phyloP scores from a whole-genome alignment of 1,140 invertebrate species.

The Pentalonia nigronervosa region DNA sequence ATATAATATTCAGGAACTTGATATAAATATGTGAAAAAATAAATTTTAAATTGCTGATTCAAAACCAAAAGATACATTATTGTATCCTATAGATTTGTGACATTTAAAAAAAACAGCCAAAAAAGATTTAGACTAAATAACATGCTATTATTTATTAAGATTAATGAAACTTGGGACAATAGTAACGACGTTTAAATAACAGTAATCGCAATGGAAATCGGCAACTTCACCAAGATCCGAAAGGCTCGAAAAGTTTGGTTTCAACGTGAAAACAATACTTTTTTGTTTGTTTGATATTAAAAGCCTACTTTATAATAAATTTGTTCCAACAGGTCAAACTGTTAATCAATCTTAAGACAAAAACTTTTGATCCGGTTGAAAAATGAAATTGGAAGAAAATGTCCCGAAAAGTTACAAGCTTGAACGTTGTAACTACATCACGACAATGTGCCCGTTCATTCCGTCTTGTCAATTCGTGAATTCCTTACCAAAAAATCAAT shows the following conservation, averaged over 20 bases:
- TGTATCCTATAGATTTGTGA: background rate
- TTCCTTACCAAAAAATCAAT: background rate
- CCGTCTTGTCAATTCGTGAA: background rate
- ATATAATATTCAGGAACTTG: background rate
- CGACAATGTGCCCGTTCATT: background rate
- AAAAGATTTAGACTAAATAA: background rate
- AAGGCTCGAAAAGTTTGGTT: background rate
- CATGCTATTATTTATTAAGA: background rate
- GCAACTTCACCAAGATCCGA: background rate
- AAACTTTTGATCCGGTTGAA: background rate
- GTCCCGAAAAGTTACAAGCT: background rate
- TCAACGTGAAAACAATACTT: background rate
- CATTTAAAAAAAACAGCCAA: background rate
- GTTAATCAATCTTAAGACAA: constrained; percentile 4
- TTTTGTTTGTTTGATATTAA: constrained; percentile 13
- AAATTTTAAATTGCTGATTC: background rate
- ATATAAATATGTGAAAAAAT: background rate
- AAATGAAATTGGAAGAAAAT: constrained; percentile 5
- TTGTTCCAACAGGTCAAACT: constrained; percentile 8
- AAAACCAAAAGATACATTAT: background rate
- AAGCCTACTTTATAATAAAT: constrained; percentile 1
- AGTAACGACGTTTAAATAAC: background rate
- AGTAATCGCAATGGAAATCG: background rate
- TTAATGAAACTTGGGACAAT: background rate
- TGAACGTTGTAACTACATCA: background rate